Percentiles rank a stretch among this genome's conserved stretches.
These are phyloP conservation scores for Marasmarcha lunaedactyla DNA, from an alignment of 2,888 invertebrate genomes.

Conservation along the genomic window DNA sequence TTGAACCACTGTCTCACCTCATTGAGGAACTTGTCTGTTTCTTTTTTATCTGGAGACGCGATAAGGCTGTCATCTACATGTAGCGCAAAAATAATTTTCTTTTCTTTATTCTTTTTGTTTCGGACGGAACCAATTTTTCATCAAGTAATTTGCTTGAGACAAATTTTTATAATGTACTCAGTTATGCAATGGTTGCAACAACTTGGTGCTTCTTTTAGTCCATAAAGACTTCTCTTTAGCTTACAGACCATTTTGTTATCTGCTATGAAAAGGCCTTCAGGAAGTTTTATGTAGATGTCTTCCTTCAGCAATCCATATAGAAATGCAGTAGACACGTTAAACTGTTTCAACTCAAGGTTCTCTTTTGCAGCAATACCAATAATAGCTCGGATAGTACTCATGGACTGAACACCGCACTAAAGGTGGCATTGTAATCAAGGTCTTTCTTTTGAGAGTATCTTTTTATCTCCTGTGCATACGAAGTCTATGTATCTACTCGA, in stretches of 20 bases:
- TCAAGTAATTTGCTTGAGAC: background rate
- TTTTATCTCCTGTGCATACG: constrained; percentile 14
- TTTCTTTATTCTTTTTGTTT: background rate
- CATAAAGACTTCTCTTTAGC: constrained; percentile 1
- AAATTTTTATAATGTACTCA: constrained; percentile 1
- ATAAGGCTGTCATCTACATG: constrained; percentile 4
- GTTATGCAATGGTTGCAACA: background rate
- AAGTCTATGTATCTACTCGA: constrained; percentile 14
- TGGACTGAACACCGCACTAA: constrained; percentile 2
- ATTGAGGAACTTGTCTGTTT: background rate
- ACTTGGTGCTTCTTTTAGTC: background rate
- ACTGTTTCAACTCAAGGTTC: background rate
- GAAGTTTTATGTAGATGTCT: constrained; percentile 4
- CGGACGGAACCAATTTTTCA: background rate
- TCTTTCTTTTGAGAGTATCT: constrained; percentile 7
- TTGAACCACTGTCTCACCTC: constrained; percentile 2
- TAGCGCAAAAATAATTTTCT: constrained; percentile 1
- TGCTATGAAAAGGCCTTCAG: background rate
- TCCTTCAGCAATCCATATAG: constrained; percentile 1
- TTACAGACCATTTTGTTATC: background rate
- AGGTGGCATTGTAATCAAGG: constrained; percentile 2
- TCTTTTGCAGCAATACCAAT: constrained; percentile 5
- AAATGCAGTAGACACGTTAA: constrained; percentile 4
- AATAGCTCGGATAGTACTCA: constrained; percentile 1
- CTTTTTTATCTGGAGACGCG: background rate